phyloP scores from a whole-genome alignment of 2,797 vertebrate species.

The Bovichtus diacanthus region DNA sequence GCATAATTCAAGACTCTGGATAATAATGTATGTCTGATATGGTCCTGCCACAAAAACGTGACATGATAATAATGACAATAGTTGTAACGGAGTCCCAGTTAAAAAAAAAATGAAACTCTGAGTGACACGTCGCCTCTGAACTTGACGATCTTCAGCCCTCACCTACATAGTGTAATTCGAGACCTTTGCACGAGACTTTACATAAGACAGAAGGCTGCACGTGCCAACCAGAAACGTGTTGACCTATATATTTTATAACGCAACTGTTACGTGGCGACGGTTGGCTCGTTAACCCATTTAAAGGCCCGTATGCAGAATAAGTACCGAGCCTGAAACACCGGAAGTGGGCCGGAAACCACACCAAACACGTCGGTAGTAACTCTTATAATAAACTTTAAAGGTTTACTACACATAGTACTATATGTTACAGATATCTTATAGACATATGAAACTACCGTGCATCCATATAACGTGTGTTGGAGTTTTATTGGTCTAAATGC shows the following conservation, averaged over 20 bases:
- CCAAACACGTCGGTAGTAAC: not conserved
- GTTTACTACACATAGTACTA: too few relatives aligned
- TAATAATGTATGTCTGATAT: too few relatives aligned
- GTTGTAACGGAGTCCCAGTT: too few relatives aligned
- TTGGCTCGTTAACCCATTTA: constrained; percentile 67
- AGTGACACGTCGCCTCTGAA: rapidly evolving
- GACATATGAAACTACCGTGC: too few relatives aligned
- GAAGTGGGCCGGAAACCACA: constrained; percentile 13
- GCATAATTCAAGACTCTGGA: too few relatives aligned
- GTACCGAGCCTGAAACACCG: constrained; percentile 36
- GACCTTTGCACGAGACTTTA: constrained; percentile 81
- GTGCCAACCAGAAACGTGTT: constrained; percentile 79
- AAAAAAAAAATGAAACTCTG: too few relatives aligned
- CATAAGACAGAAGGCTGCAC: constrained; percentile 72
- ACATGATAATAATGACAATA: too few relatives aligned
- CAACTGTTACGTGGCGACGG: constrained; percentile 62
- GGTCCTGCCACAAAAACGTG: too few relatives aligned
- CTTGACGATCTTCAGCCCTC: constrained; percentile 64
- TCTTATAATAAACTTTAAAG: not conserved
- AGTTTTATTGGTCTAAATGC: too few relatives aligned
- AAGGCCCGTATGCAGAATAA: constrained; percentile 50
- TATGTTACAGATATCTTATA: too few relatives aligned
- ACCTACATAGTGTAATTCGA: constrained; percentile 78
- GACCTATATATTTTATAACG: constrained; percentile 83
- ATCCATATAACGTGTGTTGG: too few relatives aligned